Evolutionary conservation across 35 echinoderm and acorn worm species (phyloP).

Genomic region (Lytechinus pictus): DNA sequence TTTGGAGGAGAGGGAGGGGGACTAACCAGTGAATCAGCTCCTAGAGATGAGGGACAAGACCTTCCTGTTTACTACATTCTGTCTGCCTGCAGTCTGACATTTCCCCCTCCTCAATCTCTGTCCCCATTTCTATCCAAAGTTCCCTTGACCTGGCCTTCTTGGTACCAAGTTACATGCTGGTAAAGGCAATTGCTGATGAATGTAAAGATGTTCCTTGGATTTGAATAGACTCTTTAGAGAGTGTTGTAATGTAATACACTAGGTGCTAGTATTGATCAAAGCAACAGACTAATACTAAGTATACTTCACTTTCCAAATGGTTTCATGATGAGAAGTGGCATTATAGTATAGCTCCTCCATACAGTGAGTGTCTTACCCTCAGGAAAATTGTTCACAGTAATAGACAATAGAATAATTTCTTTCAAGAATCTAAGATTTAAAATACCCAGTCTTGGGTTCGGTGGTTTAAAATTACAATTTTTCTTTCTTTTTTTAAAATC

Average conservation of each 20-base stretch:
- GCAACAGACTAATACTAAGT: neutral
- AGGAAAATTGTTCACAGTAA: too few species aligned
- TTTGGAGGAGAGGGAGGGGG: neutral
- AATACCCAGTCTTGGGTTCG: too few species aligned
- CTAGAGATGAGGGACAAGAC: neutral
- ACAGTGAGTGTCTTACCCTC: neutral
- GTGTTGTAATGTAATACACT: neutral
- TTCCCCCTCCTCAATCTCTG: conserved; percentile 16
- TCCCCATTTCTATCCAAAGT: neutral
- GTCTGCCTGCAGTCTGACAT: conserved; percentile 28
- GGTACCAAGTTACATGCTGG: neutral
- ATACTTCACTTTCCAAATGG: neutral
- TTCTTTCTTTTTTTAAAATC: neutral
- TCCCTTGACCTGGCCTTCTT: neutral
- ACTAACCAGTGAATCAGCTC: conserved; percentile 11
- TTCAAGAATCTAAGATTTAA: too few species aligned
- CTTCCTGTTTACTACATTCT: conserved; percentile 34
- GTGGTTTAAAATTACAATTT: too few species aligned
- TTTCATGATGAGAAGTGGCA: neutral
- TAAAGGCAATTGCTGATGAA: neutral
- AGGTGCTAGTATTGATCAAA: neutral
- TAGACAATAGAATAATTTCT: too few species aligned
- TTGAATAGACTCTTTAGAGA: neutral
- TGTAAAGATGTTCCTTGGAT: neutral
- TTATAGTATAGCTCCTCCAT: neutral